Conservation (phyloP, 2,797 vertebrate genomes). For the Ctenochaetus hawaiiensis region DNA sequence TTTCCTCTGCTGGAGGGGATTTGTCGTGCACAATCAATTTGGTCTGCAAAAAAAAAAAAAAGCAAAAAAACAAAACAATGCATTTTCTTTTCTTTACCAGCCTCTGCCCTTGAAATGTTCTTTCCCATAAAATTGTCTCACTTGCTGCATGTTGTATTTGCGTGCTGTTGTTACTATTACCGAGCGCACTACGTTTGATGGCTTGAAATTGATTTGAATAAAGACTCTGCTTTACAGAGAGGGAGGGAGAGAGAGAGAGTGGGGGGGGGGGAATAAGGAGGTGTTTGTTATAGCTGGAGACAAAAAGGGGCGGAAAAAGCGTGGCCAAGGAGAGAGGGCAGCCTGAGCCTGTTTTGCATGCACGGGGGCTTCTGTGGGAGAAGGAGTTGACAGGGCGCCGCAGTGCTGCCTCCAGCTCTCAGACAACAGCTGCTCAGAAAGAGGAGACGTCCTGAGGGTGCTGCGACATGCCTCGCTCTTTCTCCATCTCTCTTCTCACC, state of each 20-base stretch:
- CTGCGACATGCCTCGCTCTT: conserved; percentile 78
- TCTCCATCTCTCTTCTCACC: conserved; percentile 73
- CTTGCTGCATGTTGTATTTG: conserved; percentile 35
- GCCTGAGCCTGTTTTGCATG: conserved; percentile 82
- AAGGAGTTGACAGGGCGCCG: conserved; percentile 83
- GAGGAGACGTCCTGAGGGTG: conserved; percentile 81
- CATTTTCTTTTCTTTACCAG: conserved; percentile 57
- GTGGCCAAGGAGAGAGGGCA: conserved; percentile 78
- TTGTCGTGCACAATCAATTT: conserved; percentile 44
- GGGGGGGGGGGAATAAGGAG: conserved; percentile 36
- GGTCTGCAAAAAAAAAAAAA: conserved; percentile 18
- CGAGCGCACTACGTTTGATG: conserved; percentile 37
- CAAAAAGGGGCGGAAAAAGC: conserved; percentile 54
- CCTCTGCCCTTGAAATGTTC: conserved; percentile 74
- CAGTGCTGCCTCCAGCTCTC: conserved; percentile 83
- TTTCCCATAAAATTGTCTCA: conserved; percentile 54
- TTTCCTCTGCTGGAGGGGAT: conserved; percentile 13
- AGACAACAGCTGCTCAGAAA: conserved; percentile 86
- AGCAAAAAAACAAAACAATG: conserved; percentile 34
- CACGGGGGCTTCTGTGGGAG: conserved; percentile 73
- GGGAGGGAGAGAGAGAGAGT: conserved; percentile 7
- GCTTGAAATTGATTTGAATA: conserved; percentile 77
- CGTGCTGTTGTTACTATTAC: conserved; percentile 48
- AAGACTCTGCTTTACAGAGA: conserved; percentile 37
- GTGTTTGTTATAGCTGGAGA: conserved; percentile 53